Evolutionary conservation across 2,888 invertebrate genomes (phyloP).

Genomic region (Drosophila merina): DNA sequence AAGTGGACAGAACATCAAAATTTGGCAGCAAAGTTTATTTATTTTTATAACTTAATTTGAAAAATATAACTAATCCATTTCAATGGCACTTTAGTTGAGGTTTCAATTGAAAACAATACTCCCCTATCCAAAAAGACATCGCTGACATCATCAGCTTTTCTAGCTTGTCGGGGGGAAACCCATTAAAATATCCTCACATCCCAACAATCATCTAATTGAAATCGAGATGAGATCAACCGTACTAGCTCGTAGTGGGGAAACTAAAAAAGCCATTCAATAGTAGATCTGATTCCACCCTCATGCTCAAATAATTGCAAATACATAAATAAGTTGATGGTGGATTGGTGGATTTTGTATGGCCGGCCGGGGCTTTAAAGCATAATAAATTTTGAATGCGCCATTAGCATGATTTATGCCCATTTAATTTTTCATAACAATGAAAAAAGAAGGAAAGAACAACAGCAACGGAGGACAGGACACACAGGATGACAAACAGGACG

Average conservation of each 20-base stretch:
- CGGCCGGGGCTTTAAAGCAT: conserved; percentile 67
- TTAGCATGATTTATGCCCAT: conserved; percentile 79
- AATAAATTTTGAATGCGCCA: conserved; percentile 80
- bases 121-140: conserved; percentile 2
- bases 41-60: too few species aligned
- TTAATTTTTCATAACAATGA: conserved; percentile 80
- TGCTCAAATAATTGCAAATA: conserved; percentile 58
- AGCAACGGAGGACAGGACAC: conserved; percentile 28
- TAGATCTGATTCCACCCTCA: conserved; percentile 28
- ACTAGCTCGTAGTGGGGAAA: conserved; percentile 21
- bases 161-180: conserved; percentile 5
- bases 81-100: too few species aligned
- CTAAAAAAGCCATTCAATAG: conserved; percentile 17
- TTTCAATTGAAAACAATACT: conserved; percentile 3
- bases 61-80: too few species aligned
- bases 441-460: conserved; percentile 43
- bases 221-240: conserved; percentile 45
- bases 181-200: conserved; percentile 41
- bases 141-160: conserved; percentile 40
- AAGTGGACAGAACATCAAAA: too few species aligned
- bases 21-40: too few species aligned
- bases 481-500: conserved; percentile 39
- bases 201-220: conserved; percentile 69
- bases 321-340: conserved; percentile 63
- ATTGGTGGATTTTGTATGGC: conserved; percentile 35